phyloP scores from a whole-genome alignment of 2,888 invertebrate genomes.

The Harpalus rubripes region DNA sequence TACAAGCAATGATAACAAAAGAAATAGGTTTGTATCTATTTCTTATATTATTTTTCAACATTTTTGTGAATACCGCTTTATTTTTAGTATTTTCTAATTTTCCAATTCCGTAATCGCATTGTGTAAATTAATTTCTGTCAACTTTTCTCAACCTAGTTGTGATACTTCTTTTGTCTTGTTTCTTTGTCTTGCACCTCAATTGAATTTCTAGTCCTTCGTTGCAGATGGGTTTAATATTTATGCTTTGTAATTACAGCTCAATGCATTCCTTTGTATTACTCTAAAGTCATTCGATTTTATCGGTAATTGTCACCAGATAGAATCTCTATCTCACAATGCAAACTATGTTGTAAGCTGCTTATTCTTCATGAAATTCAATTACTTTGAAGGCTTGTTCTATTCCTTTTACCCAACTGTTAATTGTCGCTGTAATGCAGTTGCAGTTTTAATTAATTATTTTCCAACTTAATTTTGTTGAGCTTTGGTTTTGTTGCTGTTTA shows the following conservation, averaged over 20 bases:
- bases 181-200: neutral
- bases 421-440: slow-evolving; percentile 15
- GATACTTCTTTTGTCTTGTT: slow-evolving; percentile 11
- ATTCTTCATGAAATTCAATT: slow-evolving; percentile 41
- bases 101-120: neutral
- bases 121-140: neutral
- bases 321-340: neutral
- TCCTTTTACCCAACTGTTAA: slow-evolving; percentile 15
- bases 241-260: slow-evolving; percentile 41
- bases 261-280: slow-evolving; percentile 30
- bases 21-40: no score
- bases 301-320: slow-evolving; percentile 26
- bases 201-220: neutral
- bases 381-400: slow-evolving; percentile 18
- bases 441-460: slow-evolving; percentile 41
- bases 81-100: neutral
- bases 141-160: neutral
- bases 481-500: slow-evolving; percentile 21
- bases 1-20: no score
- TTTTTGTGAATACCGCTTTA: no score
- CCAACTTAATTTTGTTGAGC: neutral
- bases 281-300: slow-evolving; percentile 23
- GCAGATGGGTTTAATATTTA: slow-evolving; percentile 28
- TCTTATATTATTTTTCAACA: no score
- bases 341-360: slow-evolving; percentile 27